Evolutionary conservation across 2,888 invertebrate species (phyloP), one percentile per base, ranked within the genome.

Genomic region (Sisyra terminalis): DNA sequence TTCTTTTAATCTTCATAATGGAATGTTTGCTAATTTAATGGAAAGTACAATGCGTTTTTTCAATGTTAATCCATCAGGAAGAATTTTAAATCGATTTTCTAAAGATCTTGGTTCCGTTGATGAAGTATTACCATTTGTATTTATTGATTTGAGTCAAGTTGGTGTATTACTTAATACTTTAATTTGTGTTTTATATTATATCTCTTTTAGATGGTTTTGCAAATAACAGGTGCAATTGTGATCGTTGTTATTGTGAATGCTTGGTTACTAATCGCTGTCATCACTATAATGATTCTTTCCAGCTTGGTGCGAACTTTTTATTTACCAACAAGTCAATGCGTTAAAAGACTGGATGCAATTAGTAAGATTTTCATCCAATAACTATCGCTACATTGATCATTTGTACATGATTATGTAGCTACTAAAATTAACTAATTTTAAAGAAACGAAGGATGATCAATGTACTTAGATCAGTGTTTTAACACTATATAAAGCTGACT

Each of bases 291-390:
- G 1, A 86, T 24, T 24, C 24, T 24, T 24, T 24, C 7, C 7
- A 24, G 72, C 43, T 55, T 71, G 13, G 57, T 85, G 30, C 58
- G 87, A 14, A 67, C 63, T 47, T 71, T 78, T 54, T 88, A 85
- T 56, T 58, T 88, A 35, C 66, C 70, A 10, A 78, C 84, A 0
- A 79, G 86, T 1, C 72, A 84, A 51, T 79, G 79, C 54, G 66
- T 88, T 0, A 88, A 78, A 57, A 67, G 78, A 39, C 60, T 81
- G 47, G 81, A 81, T 55, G 78, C 78, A 50, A 76, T 76, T 45
- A 73, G 78, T 68, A 62, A 68, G 70, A 80, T 79, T 52, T 83
- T 84, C 2, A 73, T 84, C 1, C 83, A 79, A 57, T 70, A 73
- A 1, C 82, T 83, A 53, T 59, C 82, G 39, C 78, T n/a, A n/a